Evolutionary conservation across 2,888 invertebrate species (phyloP), one percentile per base, ranked within the genome.

Genomic region (Lordiphosa fenestrarum): DNA sequence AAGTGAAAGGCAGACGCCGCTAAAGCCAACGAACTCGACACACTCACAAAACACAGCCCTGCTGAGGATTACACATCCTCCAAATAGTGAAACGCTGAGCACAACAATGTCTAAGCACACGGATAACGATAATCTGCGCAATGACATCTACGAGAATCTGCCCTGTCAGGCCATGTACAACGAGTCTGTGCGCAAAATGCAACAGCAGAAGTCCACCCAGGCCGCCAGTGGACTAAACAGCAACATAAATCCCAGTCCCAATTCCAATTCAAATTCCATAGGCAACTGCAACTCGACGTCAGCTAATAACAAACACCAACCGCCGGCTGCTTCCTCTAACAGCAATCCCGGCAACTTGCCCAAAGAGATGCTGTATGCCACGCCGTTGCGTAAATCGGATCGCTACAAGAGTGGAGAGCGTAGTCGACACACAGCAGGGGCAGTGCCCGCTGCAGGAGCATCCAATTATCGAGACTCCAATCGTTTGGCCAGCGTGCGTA

Each of bases 151-250:
- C 66, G 89, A 89, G 75, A 89, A 89, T 75, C 72, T 89, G 66
- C 89, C 89, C 6, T 89, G 89, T 60, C 89, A 89, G 81, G 89
- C 89, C 59, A 90, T 89, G 89, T 89, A 86, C 69, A 89, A 89
- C 73, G 89, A 89, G 65, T 89, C 89, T 21, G 89, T 89, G 50
- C 86, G 90, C 42, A 89, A 89, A 69, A 90, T 89, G 57, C 90
- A 89, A 66, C 87, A 88, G 25, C 88, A 85, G 41, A 84, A 87
- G 54, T 66, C 70, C 36, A 51, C 72, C 48, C 84, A 72, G 55
- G 57, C 60, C 23, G 53, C 55, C 41, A 58, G 60, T 40, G 65
- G 52, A 37, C 13, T 62, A 53, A 53, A 66, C 65, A 41, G 71
- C 70, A 53, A 62, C 72, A 47, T 71, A 71, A 15, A 15, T 19